Conservation (phyloP, 2,113 vertebrate species). For the Pseudopodoces humilis region DNA sequence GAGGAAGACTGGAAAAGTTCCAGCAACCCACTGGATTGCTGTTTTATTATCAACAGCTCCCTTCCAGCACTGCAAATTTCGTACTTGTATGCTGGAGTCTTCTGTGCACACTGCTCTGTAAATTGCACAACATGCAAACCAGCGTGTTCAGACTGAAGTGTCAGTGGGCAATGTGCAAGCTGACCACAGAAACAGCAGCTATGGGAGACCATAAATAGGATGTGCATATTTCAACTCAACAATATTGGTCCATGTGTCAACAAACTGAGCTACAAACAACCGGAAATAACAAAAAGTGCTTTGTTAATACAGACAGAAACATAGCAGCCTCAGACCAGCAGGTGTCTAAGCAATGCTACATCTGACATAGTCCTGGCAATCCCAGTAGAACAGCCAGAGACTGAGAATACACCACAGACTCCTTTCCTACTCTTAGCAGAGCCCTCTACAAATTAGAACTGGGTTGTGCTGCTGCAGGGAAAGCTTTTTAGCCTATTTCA, state of each 20-base stretch:
- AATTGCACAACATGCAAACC: neutral
- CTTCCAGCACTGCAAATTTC: neutral
- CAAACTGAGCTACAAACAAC: neutral
- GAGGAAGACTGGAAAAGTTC: constrained; percentile 31
- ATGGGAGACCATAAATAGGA: neutral
- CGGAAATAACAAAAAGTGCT: neutral
- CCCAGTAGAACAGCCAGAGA: neutral
- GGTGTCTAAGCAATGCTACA: neutral
- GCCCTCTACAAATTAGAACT: neutral
- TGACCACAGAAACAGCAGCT: neutral
- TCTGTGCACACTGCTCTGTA: neutral
- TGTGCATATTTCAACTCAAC: neutral
- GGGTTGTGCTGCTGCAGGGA: neutral
- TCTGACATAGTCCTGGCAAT: neutral
- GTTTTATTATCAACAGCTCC: constrained; percentile 5
- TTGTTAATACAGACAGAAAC: neutral
- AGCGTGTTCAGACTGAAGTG: neutral
- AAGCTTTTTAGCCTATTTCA: neutral
- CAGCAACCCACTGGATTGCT: constrained; percentile 7
- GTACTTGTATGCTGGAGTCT: neutral
- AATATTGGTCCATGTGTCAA: neutral
- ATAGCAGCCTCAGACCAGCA: neutral
- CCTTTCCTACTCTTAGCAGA: neutral
- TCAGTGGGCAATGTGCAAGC: neutral
- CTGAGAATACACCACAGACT: neutral